Conservation (phyloP, 2,113 vertebrate species). For the Sakesphorus luctuosus region DNA sequence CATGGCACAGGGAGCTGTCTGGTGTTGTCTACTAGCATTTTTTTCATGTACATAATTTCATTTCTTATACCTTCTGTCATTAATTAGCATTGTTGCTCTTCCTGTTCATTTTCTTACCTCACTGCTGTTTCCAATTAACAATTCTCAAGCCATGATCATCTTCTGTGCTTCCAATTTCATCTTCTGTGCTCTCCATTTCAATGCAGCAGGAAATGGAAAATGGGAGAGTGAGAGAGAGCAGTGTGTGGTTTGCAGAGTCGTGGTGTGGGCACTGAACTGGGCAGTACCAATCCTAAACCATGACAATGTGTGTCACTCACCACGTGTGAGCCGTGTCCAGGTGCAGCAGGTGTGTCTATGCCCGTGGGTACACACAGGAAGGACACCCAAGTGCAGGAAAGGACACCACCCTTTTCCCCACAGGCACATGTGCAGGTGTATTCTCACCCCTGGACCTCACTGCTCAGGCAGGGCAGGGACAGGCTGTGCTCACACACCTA, state of each 20-base stretch:
- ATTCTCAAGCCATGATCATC: not conserved
- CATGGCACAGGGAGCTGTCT: not conserved
- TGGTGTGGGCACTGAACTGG: accelerated
- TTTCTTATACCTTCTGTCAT: not conserved
- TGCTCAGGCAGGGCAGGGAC: not conserved
- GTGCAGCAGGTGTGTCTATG: not conserved
- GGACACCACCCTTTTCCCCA: no score
- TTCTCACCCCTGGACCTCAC: not conserved
- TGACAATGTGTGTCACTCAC: accelerated
- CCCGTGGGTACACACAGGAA: accelerated
- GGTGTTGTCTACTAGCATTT: accelerated
- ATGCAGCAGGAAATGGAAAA: no score
- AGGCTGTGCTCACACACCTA: accelerated
- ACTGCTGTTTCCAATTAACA: not conserved
- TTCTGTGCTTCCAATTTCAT: not conserved
- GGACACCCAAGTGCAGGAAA: no score
- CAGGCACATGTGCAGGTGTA: accelerated
- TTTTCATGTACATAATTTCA: not conserved
- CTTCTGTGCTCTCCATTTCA: not conserved
- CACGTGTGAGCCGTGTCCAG: accelerated
- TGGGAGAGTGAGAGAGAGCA: not conserved
- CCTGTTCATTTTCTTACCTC: not conserved
- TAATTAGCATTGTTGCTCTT: not conserved
- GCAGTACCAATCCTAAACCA: not conserved
- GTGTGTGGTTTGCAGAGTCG: no score